Base-by-base conservation (phyloP, 2,888 invertebrate species). In the Eupsilia transversa region DNA sequence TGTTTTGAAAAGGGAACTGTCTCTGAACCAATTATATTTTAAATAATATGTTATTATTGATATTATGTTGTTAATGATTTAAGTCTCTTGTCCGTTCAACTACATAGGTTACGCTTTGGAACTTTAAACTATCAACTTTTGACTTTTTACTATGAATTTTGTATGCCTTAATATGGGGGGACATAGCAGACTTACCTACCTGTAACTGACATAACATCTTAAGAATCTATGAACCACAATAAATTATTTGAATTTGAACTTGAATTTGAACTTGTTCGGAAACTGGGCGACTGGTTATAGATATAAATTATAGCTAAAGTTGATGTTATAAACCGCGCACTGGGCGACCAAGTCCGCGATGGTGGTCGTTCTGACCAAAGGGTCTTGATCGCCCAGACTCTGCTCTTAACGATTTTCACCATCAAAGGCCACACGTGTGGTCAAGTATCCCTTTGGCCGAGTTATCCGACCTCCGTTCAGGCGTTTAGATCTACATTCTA, bases 401-500 rank as follows among this genome's bases (percentile, higher is more conserved):
- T 27, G 54, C 14, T 54, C 27, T 54, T 54, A 54, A 14, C 54
- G 54, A 52, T 52, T 27, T 14, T 14, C 12, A 23, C 0, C 10
- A 2, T 35, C 30, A 27, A 52, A 75, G 35, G 49, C 14, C n/a
- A 27, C 57, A 43, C 9, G 49, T 20, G 10, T 33, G 41, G 54
- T 43, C 72, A 81, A 83, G 68, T 80, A 85, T 85, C 82, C 85
- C 84, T 86, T 84, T 86, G 56, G 27, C 23, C 17, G 17, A 67
- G n/a, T 57, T 66, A 35, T 65, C 86, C 79, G 84, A 85, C 85
- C 84, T 88, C 88, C 86, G 87, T 85, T 79, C 83, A 73, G 74
- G 9, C 56, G 38, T 43, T 43, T 20, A 20, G 20, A 43, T 52
- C 65, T 71, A 77, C 20, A 12, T 33, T 64, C 66, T 57, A 68